Percentiles rank a stretch among this genome's conserved stretches.
Conservation (phyloP, 2,797 vertebrate genomes). For the Pangasius sanitwongsei region DNA sequence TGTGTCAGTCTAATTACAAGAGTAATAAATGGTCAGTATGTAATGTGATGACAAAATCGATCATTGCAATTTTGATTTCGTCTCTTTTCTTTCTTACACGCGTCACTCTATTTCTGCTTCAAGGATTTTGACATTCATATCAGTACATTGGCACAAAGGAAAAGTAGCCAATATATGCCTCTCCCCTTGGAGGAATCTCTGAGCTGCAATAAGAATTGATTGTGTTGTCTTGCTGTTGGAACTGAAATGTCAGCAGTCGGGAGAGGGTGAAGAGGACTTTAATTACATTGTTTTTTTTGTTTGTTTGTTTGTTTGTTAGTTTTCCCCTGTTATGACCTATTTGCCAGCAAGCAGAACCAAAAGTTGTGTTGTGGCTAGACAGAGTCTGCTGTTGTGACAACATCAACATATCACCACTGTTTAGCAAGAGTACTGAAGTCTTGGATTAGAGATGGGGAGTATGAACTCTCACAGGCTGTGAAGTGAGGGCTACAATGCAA, state of each 20-base stretch:
- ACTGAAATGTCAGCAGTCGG: conserved; percentile 54
- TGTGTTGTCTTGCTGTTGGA: conserved; percentile 46
- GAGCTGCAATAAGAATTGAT: conserved; percentile 52
- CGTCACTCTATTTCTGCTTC: not conserved
- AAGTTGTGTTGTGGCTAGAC: conserved; percentile 20
- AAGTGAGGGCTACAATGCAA: not conserved
- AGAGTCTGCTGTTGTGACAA: not conserved
- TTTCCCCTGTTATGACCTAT: conserved; percentile 38
- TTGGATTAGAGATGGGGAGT: conserved; percentile 55
- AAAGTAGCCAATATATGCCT: conserved; percentile 3
- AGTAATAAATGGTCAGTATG: conserved; percentile 18
- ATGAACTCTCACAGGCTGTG: conserved; percentile 21
- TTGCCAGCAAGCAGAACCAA: conserved; percentile 32
- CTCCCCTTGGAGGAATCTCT: conserved; percentile 1
- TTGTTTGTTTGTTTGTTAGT: not conserved
- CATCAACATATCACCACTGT: not conserved
- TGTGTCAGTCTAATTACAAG: conserved; percentile 41
- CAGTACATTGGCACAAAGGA: conserved; percentile 25
- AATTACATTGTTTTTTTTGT: conserved; percentile 50
- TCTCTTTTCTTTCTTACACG: not conserved
- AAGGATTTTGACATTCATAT: conserved; percentile 17
- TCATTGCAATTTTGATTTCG: not conserved
- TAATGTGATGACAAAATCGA: conserved; percentile 29
- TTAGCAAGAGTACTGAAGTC: not conserved
- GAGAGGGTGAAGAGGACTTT: conserved; percentile 39